Percentiles rank a stretch among this genome's conserved stretches.
Conservation (phyloP, 2,113 vertebrate species). For the Theristicus caerulescens region DNA sequence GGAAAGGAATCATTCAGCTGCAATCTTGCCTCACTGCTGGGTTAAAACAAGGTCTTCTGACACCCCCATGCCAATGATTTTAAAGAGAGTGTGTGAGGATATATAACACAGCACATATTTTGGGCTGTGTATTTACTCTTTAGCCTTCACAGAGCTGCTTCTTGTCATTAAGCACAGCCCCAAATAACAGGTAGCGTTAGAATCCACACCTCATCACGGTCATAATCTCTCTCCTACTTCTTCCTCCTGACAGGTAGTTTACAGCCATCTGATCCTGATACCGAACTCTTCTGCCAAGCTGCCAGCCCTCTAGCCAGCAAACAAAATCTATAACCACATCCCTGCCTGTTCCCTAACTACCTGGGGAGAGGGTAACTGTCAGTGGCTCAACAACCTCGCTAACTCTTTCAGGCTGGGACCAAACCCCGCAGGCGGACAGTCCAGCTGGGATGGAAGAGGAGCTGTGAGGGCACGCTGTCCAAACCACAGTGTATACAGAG, state of each 20-base stretch:
- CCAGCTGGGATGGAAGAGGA: neutral
- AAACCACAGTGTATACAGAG: neutral
- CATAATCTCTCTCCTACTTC: constrained; percentile 5
- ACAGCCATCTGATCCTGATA: constrained; percentile 4
- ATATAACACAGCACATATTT: neutral
- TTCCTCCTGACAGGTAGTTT: constrained; percentile 18
- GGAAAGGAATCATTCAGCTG: neutral
- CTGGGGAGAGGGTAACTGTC: neutral
- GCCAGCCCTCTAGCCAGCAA: neutral
- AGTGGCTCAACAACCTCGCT: neutral
- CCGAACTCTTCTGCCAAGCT: neutral
- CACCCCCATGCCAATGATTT: neutral
- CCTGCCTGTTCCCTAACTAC: neutral
- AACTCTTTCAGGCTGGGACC: neutral
- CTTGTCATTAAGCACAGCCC: neutral
- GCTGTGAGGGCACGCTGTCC: neutral
- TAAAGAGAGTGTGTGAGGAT: neutral
- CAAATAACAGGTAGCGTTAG: neutral
- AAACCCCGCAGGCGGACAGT: neutral
- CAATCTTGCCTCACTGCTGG: neutral
- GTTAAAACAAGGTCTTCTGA: neutral
- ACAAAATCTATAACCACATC: neutral
- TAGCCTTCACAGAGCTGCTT: neutral
- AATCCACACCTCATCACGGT: constrained; percentile 1
- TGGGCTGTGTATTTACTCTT: neutral